phyloP scores from a whole-genome alignment of 2,888 invertebrate genomes.

The Eilema depressum region DNA sequence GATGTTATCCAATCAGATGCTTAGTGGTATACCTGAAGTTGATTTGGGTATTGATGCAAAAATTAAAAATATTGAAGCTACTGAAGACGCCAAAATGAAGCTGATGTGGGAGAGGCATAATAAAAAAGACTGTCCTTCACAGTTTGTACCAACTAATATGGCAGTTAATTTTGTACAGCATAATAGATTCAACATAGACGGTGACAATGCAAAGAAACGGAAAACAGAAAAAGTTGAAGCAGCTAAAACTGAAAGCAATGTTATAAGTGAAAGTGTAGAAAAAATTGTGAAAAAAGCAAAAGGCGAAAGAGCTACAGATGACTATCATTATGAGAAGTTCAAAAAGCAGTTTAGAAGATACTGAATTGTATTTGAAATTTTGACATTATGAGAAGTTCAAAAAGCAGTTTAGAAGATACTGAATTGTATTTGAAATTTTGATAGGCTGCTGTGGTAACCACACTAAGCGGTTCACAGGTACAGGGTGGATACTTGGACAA shows the following conservation, averaged over 20 bases:
- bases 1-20: conserved; percentile 99
- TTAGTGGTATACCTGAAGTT: conserved; percentile 99
- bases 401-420: conserved; percentile 97
- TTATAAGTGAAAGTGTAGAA: conserved; percentile 81
- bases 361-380: conserved; percentile 58
- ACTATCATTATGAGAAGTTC: conserved; percentile 98
- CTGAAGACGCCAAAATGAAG: conserved; percentile 98
- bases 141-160: conserved; percentile 99
- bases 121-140: conserved; percentile 97
- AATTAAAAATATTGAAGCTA: conserved; percentile 99
- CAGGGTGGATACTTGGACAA: too few species aligned
- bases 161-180: conserved; percentile 99
- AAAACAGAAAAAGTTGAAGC: conserved; percentile 85
- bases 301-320: conserved; percentile 97
- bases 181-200: conserved; percentile 97
- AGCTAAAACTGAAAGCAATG: conserved; percentile 69
- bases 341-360: conserved; percentile 97
- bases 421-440: background rate
- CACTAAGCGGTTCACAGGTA: too few species aligned
- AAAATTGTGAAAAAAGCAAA: conserved; percentile 89
- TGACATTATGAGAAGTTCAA: conserved; percentile 93
- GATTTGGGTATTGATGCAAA: conserved; percentile 99
- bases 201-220: conserved; percentile 87
- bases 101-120: conserved; percentile 95
- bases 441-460: too few species aligned